phyloP scores from a whole-genome alignment of 2,797 vertebrate genomes.

The Chloroceryle amazona region DNA sequence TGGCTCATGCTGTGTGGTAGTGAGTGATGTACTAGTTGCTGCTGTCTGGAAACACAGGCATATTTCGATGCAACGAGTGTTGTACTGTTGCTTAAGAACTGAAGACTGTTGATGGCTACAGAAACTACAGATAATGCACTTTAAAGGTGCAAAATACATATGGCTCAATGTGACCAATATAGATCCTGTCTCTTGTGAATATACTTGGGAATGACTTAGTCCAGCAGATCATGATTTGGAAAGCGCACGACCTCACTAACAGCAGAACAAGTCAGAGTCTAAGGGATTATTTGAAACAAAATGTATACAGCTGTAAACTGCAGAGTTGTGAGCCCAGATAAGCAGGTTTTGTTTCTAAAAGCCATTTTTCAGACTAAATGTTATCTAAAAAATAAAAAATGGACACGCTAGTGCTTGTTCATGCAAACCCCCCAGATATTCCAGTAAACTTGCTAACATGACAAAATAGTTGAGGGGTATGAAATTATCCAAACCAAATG shows the following conservation, averaged over 20 bases:
- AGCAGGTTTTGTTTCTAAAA: not conserved
- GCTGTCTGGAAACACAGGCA: not conserved
- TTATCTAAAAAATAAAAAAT: not conserved
- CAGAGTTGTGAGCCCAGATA: not conserved
- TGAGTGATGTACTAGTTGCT: not conserved
- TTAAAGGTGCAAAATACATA: not conserved
- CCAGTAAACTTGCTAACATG: not conserved
- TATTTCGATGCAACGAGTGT: not conserved
- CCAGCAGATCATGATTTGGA: not conserved
- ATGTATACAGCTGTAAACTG: not conserved
- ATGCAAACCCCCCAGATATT: rapidly evolving
- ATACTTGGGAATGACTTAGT: not conserved
- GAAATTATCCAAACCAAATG: not conserved
- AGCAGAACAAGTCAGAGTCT: not conserved
- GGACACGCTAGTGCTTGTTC: not conserved
- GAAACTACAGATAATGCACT: not conserved
- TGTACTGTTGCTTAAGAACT: not conserved
- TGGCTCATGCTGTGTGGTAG: not conserved
- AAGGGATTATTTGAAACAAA: not conserved
- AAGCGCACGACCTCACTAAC: rapidly evolving
- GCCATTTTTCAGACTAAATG: not conserved
- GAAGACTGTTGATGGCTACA: not conserved
- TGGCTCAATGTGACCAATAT: not conserved
- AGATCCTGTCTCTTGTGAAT: not conserved
- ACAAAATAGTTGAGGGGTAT: not conserved